A percentile compares a stretch with the other conserved stretches of the same genome.
These are phyloP conservation scores for Anas bahamensis DNA, from an alignment of 2,797 vertebrate genomes.

Conservation along the genomic window DNA sequence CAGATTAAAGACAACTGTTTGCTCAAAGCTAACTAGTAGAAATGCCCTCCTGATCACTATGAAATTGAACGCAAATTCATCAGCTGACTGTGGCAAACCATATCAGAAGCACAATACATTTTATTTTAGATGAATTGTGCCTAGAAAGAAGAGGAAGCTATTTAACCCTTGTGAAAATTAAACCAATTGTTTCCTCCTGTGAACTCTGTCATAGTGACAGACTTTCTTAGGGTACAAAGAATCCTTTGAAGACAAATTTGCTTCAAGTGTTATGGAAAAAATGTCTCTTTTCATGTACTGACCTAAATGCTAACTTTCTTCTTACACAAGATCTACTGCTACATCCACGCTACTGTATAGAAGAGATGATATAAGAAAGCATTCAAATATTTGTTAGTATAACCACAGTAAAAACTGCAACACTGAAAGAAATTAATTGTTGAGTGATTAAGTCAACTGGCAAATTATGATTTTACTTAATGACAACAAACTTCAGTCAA, in stretches of 20 bases:
- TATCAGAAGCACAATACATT: not conserved
- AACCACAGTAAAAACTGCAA: not conserved
- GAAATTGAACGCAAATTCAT: not conserved
- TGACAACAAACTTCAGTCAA: not conserved
- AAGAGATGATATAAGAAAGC: not conserved
- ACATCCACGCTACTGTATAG: not conserved
- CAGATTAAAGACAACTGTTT: not conserved
- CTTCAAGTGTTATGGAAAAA: not conserved
- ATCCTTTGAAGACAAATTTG: conserved; percentile 21
- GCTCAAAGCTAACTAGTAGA: not conserved
- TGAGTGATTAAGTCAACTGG: not conserved
- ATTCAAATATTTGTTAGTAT: not conserved
- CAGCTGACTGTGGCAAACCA: not conserved
- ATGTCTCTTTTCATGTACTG: not conserved
- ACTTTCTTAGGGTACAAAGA: not conserved
- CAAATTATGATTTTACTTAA: not conserved
- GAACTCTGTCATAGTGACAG: conserved; percentile 2
- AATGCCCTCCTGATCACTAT: not conserved
- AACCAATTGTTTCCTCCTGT: conserved; percentile 5
- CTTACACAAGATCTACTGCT: not conserved
- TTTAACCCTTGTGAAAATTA: conserved; percentile 11
- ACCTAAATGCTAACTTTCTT: not conserved
- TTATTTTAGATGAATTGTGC: not conserved
- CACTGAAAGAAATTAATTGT: not conserved
- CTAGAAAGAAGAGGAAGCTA: not conserved